These are phyloP conservation scores for Eucriotettix oculatus DNA, from an alignment of 2,888 invertebrate species.

Conservation along the genomic window DNA sequence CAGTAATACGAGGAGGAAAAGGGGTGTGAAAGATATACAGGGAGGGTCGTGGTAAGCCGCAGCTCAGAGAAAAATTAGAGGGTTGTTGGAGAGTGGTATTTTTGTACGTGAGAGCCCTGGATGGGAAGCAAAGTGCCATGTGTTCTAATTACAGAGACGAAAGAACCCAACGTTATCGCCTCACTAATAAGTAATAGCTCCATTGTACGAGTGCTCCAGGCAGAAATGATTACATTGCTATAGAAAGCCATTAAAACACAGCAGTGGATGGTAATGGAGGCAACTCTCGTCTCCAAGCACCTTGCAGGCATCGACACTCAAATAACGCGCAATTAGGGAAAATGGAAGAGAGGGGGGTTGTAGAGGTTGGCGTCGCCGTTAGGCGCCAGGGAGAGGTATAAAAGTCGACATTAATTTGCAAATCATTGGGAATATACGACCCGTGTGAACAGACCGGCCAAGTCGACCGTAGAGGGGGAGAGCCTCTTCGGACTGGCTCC, in stretches of 20 bases:
- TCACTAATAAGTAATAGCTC: conserved; percentile 9
- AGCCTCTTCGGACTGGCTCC: neutral
- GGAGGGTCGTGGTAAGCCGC: too few relatives aligned
- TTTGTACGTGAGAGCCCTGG: neutral
- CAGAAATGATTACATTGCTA: conserved; percentile 6
- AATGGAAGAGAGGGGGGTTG: neutral
- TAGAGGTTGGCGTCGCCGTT: neutral
- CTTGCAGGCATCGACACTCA: conserved; percentile 1
- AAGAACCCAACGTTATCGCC: conserved; percentile 5
- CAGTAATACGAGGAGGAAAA: too few relatives aligned
- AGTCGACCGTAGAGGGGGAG: neutral
- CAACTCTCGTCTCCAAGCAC: too few relatives aligned
- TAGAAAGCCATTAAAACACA: conserved; percentile 6
- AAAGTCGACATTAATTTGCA: too few relatives aligned
- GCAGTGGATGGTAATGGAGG: neutral
- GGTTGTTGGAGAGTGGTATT: too few relatives aligned
- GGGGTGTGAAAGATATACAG: too few relatives aligned
- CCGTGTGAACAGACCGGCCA: too few relatives aligned
- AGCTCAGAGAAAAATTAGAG: too few relatives aligned
- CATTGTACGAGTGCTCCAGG: conserved; percentile 2
- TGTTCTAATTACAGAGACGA: conserved; percentile 7
- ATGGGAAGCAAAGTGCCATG: conserved; percentile 1
- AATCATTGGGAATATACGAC: too few relatives aligned
- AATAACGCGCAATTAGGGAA: conserved; percentile 4
- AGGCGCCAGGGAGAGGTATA: neutral